A percentile compares a stretch with the other conserved stretches of the same genome.
These are phyloP conservation scores for Egretta garzetta DNA, from an alignment of 2,113 vertebrate genomes.

Conservation along the genomic window DNA sequence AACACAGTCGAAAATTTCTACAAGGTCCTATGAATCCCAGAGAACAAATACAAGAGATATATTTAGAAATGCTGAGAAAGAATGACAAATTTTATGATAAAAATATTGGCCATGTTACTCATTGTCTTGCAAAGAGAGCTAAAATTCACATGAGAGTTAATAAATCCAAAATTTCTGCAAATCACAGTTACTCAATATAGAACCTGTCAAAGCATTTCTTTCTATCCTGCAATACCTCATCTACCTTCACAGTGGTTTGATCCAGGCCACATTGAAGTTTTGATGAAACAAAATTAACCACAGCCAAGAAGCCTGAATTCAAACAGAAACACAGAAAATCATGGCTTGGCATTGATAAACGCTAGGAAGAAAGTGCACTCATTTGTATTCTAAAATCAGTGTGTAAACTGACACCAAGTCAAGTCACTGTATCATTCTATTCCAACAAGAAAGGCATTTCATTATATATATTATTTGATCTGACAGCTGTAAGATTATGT, in stretches of 20 bases:
- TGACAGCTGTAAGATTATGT: background rate
- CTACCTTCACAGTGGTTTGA: background rate
- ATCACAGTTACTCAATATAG: background rate
- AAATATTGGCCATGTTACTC: background rate
- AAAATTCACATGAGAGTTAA: background rate
- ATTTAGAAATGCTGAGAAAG: background rate
- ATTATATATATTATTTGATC: background rate
- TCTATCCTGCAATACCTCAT: background rate
- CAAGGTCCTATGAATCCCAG: background rate
- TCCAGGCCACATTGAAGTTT: background rate
- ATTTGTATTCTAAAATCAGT: background rate
- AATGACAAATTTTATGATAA: background rate
- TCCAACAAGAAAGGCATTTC: background rate
- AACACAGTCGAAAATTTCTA: background rate
- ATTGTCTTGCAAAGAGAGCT: background rate
- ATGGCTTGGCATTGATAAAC: background rate
- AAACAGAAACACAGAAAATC: background rate
- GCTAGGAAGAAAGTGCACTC: background rate
- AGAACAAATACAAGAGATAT: background rate
- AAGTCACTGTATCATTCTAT: background rate
- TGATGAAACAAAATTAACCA: background rate
- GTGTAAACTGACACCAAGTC: background rate
- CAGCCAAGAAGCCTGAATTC: background rate
- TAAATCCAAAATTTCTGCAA: background rate
- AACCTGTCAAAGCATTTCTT: background rate